phyloP scores from a whole-genome alignment of 2,797 vertebrate genomes.

The Acanthornis magna region DNA sequence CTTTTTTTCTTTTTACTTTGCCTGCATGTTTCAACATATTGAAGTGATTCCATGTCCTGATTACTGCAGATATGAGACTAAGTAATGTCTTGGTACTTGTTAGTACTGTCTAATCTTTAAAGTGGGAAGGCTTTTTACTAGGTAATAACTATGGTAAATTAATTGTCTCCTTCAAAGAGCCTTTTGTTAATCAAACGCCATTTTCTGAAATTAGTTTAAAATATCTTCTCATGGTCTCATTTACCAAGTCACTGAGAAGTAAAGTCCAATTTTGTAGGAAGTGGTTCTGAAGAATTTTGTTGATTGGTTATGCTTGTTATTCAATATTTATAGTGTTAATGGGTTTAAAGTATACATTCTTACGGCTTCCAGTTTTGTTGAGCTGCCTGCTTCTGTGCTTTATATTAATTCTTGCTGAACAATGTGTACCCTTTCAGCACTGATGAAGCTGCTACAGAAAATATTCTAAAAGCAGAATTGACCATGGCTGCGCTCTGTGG shows the following conservation, averaged over 20 bases:
- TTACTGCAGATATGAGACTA: not conserved
- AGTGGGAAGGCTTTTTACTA: not conserved
- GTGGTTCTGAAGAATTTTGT: not conserved
- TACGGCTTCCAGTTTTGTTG: not conserved
- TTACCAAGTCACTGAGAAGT: not conserved
- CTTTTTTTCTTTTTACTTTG: not conserved
- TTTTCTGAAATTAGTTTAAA: not conserved
- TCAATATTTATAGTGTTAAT: not conserved
- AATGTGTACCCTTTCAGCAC: slow-evolving; percentile 80
- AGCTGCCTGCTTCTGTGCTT: not conserved
- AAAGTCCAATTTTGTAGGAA: not conserved
- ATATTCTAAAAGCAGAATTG: slow-evolving; percentile 96
- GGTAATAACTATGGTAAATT: not conserved
- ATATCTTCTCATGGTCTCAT: not conserved
- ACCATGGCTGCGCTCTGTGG: slow-evolving; percentile 96
- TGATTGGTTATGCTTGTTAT: not conserved
- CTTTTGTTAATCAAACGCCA: not conserved
- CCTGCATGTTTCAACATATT: not conserved
- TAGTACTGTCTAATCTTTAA: not conserved
- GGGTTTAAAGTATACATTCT: not conserved
- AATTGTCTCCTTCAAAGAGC: not conserved
- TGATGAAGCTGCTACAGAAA: slow-evolving; percentile 96
- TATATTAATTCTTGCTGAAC: slow-evolving; percentile 24
- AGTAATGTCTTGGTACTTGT: not conserved
- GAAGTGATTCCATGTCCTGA: not conserved